Percentiles rank a stretch among this genome's conserved stretches.
Conservation (phyloP, 2,113 vertebrate genomes). For the Ctenomys sociabilis region DNA sequence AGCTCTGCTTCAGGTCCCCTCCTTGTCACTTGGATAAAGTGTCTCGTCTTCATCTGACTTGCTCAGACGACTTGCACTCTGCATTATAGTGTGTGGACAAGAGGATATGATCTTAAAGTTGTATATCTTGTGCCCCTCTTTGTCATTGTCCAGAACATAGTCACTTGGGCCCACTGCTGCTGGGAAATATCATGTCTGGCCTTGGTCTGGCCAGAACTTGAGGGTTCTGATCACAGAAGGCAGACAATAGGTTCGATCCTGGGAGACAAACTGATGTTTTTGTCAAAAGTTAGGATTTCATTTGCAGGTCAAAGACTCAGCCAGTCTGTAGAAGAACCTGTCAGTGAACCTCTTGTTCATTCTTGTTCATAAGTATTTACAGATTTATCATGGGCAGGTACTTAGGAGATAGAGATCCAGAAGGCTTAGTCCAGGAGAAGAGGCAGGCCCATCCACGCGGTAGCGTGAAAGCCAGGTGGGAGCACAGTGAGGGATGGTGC, state of each 20-base stretch:
- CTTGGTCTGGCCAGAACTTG: neutral
- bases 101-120: neutral
- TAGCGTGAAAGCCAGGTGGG: neutral
- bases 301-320: neutral
- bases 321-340: neutral
- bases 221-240: neutral
- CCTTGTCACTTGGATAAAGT: neutral
- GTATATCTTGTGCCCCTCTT: neutral
- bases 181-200: neutral
- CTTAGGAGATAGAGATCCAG: neutral
- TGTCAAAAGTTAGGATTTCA: neutral
- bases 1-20: neutral
- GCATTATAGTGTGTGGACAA: neutral
- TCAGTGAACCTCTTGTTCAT: neutral
- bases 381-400: neutral
- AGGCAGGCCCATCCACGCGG: neutral
- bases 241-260: neutral
- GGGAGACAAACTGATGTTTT: neutral
- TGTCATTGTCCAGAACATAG: neutral
- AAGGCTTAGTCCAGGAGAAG: neutral
- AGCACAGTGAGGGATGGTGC: neutral
- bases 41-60: neutral
- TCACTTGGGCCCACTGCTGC: rapidly evolving
- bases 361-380: neutral
- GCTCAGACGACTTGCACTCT: neutral